Percentiles rank a stretch among this genome's conserved stretches.
Evolutionary conservation across 2,113 vertebrate genomes (phyloP).

Genomic region (Colossoma macropomum): DNA sequence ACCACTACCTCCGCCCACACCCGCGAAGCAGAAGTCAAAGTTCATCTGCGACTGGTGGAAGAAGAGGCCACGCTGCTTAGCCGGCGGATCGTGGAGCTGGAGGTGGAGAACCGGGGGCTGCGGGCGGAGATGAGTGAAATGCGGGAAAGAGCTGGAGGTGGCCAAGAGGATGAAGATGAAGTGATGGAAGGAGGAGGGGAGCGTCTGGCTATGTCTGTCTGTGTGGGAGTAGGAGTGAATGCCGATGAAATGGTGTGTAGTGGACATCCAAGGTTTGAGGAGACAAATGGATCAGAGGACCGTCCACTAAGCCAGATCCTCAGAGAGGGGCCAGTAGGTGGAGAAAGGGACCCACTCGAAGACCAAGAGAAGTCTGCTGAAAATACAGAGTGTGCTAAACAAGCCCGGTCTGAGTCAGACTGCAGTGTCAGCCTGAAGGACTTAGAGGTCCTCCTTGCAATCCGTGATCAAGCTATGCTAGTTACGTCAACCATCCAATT

Average conservation of each 20-base stretch:
- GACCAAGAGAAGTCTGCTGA: slow-evolving; percentile 62
- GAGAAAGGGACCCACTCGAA: slow-evolving; percentile 69
- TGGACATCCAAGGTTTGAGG: slow-evolving; percentile 76
- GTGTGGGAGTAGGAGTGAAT: slow-evolving; percentile 34
- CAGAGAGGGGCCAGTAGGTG: slow-evolving; percentile 73
- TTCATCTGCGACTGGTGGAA: slow-evolving; percentile 93
- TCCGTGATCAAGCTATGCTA: slow-evolving; percentile 86
- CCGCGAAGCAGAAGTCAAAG: slow-evolving; percentile 89
- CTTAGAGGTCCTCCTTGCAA: slow-evolving; percentile 79
- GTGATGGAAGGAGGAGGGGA: slow-evolving; percentile 65
- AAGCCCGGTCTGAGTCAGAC: neutral
- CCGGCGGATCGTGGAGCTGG: slow-evolving; percentile 93
- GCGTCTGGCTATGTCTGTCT: slow-evolving; percentile 3
- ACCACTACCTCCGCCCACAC: slow-evolving; percentile 75
- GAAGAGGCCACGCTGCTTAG: slow-evolving; percentile 96
- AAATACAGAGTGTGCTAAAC: neutral
- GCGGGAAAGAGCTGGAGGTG: slow-evolving; percentile 78
- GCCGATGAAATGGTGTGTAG: slow-evolving; percentile 57
- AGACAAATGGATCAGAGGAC: slow-evolving; percentile 71
- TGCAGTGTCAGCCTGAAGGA: slow-evolving; percentile 68
- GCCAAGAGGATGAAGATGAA: slow-evolving; percentile 78
- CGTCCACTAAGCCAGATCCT: slow-evolving; percentile 58
- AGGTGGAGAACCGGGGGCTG: slow-evolving; percentile 95
- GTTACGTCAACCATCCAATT: slow-evolving; percentile 88
- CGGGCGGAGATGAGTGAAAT: slow-evolving; percentile 91